phyloP scores from a whole-genome alignment of 2,797 vertebrate genomes.

The Lithobates pipiens region DNA sequence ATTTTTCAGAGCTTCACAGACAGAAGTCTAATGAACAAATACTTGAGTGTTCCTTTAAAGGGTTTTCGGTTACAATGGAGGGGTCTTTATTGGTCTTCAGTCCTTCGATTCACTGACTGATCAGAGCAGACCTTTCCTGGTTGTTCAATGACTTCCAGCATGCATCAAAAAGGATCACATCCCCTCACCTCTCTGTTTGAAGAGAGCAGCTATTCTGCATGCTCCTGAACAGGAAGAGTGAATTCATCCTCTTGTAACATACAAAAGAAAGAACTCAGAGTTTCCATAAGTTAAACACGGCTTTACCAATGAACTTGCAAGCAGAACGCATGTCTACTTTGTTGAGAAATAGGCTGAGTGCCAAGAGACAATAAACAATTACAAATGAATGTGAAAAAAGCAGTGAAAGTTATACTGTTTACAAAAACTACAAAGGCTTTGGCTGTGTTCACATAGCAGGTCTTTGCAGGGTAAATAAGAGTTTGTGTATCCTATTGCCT shows the following conservation, averaged over 20 bases:
- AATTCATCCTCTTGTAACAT: not conserved
- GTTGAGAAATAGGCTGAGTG: not conserved
- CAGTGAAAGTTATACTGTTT: conserved; percentile 32
- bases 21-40: too few relatives aligned
- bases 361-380: conserved; percentile 23
- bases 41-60: not conserved
- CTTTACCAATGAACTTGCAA: conserved; percentile 16
- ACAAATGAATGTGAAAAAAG: conserved; percentile 16
- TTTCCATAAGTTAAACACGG: not conserved
- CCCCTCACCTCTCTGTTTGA: not conserved
- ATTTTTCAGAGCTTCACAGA: too few relatives aligned
- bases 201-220: not conserved
- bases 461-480: conserved; percentile 3
- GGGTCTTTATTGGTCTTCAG: not conserved
- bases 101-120: not conserved
- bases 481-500: not conserved
- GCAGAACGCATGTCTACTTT: not conserved
- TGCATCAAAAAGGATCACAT: not conserved
- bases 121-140: conserved; percentile 1
- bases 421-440: not conserved
- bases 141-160: conserved; percentile 5
- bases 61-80: not conserved
- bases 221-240: conserved; percentile 1
- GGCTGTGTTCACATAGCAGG: conserved; percentile 9
- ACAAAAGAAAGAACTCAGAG: conserved; percentile 7